phyloP scores from a whole-genome alignment of 1,140 invertebrate genomes.

The Drosophila pseudoobscura region DNA sequence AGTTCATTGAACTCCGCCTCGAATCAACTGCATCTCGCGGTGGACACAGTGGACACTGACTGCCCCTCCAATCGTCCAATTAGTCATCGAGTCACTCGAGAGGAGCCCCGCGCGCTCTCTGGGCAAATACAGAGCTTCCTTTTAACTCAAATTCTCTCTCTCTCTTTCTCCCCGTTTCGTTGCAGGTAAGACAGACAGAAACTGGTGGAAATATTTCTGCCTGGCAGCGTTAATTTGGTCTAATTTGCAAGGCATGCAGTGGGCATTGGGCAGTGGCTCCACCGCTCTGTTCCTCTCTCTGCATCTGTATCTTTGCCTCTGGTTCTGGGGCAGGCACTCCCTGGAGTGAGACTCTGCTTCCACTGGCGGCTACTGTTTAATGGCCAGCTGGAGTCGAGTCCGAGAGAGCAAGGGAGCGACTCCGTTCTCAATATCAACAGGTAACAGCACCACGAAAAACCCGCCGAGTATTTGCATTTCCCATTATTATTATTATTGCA shows the following conservation, averaged over 20 bases:
- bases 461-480: slow-evolving; percentile 70
- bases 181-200: slow-evolving; percentile 55
- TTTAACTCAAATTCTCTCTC: slow-evolving; percentile 53
- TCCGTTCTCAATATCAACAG: slow-evolving; percentile 59
- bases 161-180: slow-evolving; percentile 21
- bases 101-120: slow-evolving; percentile 19
- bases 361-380: slow-evolving; percentile 55
- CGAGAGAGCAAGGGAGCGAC: slow-evolving; percentile 7
- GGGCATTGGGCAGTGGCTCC: background rate
- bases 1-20: slow-evolving; percentile 58
- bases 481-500: slow-evolving; percentile 56
- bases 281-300: background rate
- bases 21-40: background rate
- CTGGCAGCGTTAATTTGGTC: slow-evolving; percentile 71
- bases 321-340: background rate
- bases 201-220: slow-evolving; percentile 39
- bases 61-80: slow-evolving; percentile 60
- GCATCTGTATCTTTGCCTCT: no score
- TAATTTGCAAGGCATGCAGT: slow-evolving; percentile 70
- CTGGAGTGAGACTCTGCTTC: background rate
- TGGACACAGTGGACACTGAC: slow-evolving; percentile 15
- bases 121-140: slow-evolving; percentile 66
- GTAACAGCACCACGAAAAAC: slow-evolving; percentile 59
- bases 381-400: slow-evolving; percentile 23
- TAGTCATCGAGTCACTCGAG: slow-evolving; percentile 51